A percentile compares a stretch with the other conserved stretches of the same genome.
Evolutionary conservation across 1,140 invertebrate genomes (phyloP).

Genomic region (Popillia japonica): DNA sequence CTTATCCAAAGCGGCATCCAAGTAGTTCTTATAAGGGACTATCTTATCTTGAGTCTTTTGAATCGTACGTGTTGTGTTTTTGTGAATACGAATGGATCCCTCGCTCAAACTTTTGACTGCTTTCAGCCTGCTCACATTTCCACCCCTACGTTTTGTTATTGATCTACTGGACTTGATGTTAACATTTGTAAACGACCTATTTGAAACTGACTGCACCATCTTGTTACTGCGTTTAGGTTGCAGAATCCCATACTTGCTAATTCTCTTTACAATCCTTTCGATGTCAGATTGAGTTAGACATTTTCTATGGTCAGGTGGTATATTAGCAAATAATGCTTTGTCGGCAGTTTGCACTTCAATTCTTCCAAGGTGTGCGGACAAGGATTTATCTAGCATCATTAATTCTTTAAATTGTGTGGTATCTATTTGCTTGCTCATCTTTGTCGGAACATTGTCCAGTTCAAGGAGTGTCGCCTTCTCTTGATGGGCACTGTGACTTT

Average conservation of each 20-base stretch:
- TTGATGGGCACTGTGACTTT: neutral
- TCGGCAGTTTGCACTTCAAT: neutral
- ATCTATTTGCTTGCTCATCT: constrained; percentile 23
- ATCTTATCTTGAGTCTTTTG: neutral
- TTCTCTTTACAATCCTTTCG: neutral
- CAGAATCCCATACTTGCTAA: neutral
- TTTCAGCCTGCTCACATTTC: neutral
- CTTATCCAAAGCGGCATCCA: neutral
- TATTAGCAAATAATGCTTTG: neutral
- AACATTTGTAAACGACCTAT: neutral
- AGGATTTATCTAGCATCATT: constrained; percentile 17
- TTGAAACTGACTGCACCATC: neutral
- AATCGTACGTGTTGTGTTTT: neutral
- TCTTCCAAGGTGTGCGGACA: neutral
- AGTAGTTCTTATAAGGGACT: neutral
- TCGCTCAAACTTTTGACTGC: neutral
- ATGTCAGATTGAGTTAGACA: neutral
- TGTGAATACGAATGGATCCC: neutral
- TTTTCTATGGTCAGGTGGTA: neutral
- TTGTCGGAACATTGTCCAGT: constrained; percentile 27
- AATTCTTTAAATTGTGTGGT: constrained; percentile 1
- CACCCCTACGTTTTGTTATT: neutral
- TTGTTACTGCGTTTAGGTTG: neutral
- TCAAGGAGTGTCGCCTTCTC: neutral
- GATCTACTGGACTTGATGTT: neutral